Evolutionary conservation across 1,140 invertebrate genomes (phyloP).

Genomic region (Heliothis subflexa): DNA sequence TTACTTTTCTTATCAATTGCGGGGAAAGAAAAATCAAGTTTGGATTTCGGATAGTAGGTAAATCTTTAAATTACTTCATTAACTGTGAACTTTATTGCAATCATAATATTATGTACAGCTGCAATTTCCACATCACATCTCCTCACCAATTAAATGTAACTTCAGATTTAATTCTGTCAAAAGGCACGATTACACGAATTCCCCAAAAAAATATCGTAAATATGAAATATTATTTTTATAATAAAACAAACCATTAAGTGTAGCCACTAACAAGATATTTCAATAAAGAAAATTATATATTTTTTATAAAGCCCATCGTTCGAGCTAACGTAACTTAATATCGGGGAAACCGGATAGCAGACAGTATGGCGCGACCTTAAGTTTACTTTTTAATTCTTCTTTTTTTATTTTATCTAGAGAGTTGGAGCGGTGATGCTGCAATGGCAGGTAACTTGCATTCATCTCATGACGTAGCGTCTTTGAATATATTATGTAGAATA

Average conservation of each 20-base stretch:
- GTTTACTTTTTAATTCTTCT: slow-evolving; percentile 81
- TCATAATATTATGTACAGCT: not conserved
- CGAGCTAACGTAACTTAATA: slow-evolving; percentile 78
- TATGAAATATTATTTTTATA: slow-evolving; percentile 40
- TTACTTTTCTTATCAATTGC: too few relatives aligned
- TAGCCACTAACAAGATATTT: slow-evolving; percentile 67
- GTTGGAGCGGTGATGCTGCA: slow-evolving; percentile 19
- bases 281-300: slow-evolving; percentile 82
- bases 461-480: not conserved
- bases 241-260: slow-evolving; percentile 38
- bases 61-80: not conserved
- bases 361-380: slow-evolving; percentile 84
- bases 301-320: slow-evolving; percentile 79
- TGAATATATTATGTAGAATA: too few relatives aligned
- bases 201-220: slow-evolving; percentile 28
- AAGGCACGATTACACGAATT: not conserved
- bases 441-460: slow-evolving; percentile 11
- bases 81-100: not conserved
- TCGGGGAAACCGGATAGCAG: slow-evolving; percentile 83
- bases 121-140: not conserved
- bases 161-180: not conserved
- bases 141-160: not conserved
- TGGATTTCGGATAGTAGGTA: too few relatives aligned
- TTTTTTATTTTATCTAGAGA: slow-evolving; percentile 63
- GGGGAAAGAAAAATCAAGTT: too few relatives aligned